Base-by-base conservation (phyloP, 30 jellyfish, hydroid and myxozoan species). In the Hydractinia symbiolongicarpus region DNA sequence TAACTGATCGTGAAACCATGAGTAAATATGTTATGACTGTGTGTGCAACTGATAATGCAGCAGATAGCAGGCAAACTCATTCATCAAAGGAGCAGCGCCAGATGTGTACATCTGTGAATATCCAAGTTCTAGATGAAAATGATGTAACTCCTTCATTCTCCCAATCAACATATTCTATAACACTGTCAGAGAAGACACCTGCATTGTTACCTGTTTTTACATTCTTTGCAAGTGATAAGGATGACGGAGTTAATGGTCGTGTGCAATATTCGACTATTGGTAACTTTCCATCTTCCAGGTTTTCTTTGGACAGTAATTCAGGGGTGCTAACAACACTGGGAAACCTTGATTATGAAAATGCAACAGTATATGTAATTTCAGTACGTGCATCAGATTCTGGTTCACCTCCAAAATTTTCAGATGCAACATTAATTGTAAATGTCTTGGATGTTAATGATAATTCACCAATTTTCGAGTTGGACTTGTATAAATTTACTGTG, bases 361-460 rank as follows among this genome's bases (percentile, higher is more conserved):
- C 21, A 6, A 55, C 21, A 9, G 44, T 64, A 9, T 73, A 55
- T 21, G 66, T 56, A 58, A 75, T 90, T 13, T 62, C 90, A 9
- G 90, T 85, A 4, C 53, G 52, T 1, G 97, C 95, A 7, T 15
- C 15, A 71, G 80, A 71, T 71, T 20, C 40, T 19, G 80, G 80
- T 11, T 7, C 50, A 8, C 74, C 74, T n/a, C 74, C 74, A 64
- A 64, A 64, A 51, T 64, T 51, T 64, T 44, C 74, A 7, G 17
- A 7, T 2, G 74, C 74, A n/a, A 44, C 1, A 6, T 13, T 64
- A 6, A 67, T 86, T 54, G 78, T 66, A 51, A 51, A 64, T 51
- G 54, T 92, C 30, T 85, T 78, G 66, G 98, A 92, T 61, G 93
- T 82, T 21, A 92, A 92, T 81, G 98, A 92, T 74, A 86, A 92